phyloP scores from a whole-genome alignment of 1,140 invertebrate genomes.

The Mactra quadrangularis region DNA sequence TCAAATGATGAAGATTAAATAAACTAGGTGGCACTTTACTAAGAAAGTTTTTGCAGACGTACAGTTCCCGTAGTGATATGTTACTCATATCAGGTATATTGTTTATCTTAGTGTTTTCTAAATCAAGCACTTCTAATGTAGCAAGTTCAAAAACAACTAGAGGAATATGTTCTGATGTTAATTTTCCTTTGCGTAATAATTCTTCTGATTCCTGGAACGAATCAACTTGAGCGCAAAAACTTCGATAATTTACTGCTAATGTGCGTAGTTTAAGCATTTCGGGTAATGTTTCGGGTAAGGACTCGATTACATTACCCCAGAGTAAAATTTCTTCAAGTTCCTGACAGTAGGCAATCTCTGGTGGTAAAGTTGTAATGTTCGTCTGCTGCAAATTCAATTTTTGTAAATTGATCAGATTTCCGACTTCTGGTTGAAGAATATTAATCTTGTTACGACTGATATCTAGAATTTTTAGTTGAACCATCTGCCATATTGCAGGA shows the following conservation, averaged over 20 bases:
- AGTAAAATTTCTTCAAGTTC: constrained; percentile 81
- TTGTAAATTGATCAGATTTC: constrained; percentile 78
- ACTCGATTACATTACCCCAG: constrained; percentile 83
- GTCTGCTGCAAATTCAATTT: constrained; percentile 82
- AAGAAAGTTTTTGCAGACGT: constrained; percentile 81
- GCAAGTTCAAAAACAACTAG: constrained; percentile 82
- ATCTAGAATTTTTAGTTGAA: constrained; percentile 75
- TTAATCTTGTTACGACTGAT: constrained; percentile 82
- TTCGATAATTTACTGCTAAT: constrained; percentile 80
- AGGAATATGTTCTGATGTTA: constrained; percentile 83
- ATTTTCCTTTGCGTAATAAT: constrained; percentile 81
- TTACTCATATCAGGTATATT: constrained; percentile 79
- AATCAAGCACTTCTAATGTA: constrained; percentile 78
- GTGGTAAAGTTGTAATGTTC: constrained; percentile 81
- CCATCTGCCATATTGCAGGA: constrained; percentile 79
- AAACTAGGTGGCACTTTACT: constrained; percentile 76
- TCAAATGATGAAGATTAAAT: constrained; percentile 75
- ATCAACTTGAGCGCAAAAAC: constrained; percentile 80
- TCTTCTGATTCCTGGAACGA: constrained; percentile 79
- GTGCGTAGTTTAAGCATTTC: constrained; percentile 79
- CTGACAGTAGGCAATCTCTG: constrained; percentile 83
- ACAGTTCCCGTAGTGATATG: constrained; percentile 77
- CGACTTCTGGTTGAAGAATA: constrained; percentile 81
- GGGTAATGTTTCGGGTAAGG: constrained; percentile 81
- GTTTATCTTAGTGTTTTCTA: constrained; percentile 82